Evolutionary conservation across 1,140 invertebrate genomes (phyloP).

Genomic region (Drosophila quadrilineata): DNA sequence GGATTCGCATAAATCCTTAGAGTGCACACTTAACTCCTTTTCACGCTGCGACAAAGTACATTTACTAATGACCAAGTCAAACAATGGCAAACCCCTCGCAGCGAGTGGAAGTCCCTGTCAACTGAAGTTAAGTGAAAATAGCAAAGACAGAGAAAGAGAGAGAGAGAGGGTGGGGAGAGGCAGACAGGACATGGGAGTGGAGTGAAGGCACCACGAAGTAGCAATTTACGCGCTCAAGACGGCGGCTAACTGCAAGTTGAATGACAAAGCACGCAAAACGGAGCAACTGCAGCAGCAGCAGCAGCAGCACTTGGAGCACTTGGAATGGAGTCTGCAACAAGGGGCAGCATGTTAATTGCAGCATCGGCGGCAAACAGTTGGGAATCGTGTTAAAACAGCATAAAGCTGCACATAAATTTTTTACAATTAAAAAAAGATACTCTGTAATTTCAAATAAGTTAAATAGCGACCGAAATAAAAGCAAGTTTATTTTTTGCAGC

Average conservation of each 20-base stretch:
- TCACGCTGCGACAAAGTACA: constrained; percentile 78
- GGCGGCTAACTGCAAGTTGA: constrained; percentile 56
- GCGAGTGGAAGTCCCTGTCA: constrained; percentile 31
- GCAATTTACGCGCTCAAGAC: constrained; percentile 73
- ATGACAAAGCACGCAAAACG: constrained; percentile 68
- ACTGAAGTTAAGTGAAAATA: constrained; percentile 52
- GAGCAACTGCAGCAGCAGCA: constrained; percentile 32
- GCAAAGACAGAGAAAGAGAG: background rate
- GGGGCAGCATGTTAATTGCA: constrained; percentile 72
- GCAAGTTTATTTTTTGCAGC: too few species aligned
- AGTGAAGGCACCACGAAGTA: constrained; percentile 55
- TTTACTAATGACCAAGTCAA: constrained; percentile 80
- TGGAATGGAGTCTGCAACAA: constrained; percentile 37
- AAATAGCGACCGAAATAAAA: too few species aligned
- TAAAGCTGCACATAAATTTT: constrained; percentile 44
- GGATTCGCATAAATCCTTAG: constrained; percentile 67
- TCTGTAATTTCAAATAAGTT: too few species aligned
- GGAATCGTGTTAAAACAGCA: constrained; percentile 73
- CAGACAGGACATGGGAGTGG: background rate
- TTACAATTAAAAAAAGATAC: too few species aligned
- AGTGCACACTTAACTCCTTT: constrained; percentile 77
- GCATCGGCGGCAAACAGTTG: constrained; percentile 62
- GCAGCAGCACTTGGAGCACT: constrained; percentile 7
- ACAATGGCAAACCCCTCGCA: constrained; percentile 51
- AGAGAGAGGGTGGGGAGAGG: background rate